These are phyloP conservation scores for Onthophagus sagittarius DNA, from an alignment of 2,888 invertebrate species.

Conservation along the genomic window DNA sequence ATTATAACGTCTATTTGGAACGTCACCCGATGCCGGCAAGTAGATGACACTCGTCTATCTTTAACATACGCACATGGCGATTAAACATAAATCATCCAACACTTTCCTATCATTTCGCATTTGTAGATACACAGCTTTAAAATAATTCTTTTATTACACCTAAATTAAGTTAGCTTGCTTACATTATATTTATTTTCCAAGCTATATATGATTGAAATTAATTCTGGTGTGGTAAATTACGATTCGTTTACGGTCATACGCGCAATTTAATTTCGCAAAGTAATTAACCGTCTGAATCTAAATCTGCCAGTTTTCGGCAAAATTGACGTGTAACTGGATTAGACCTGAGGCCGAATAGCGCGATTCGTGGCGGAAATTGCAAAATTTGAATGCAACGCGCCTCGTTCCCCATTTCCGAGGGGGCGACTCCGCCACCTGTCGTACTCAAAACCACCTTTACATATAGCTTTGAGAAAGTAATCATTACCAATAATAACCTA, in stretches of 20 bases:
- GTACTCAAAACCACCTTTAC: not conserved
- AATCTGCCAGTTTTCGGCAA: not conserved
- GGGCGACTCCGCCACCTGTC: not conserved
- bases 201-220: not conserved
- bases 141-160: no score
- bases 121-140: no score
- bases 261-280: not conserved
- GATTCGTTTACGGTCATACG: not conserved
- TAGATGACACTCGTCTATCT: no score
- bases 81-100: no score
- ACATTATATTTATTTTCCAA: no score
- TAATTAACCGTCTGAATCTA: not conserved
- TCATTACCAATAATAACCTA: not conserved
- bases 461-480: not conserved
- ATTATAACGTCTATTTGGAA: no score
- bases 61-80: no score
- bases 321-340: not conserved
- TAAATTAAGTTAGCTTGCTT: no score
- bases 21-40: no score
- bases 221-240: not conserved
- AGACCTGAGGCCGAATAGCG: not conserved
- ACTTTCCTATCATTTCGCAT: no score
- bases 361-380: conserved; percentile 47
- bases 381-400: conserved; percentile 46
- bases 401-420: conserved; percentile 1